Evolutionary conservation across 2,113 vertebrate species (phyloP), one percentile per base, ranked within the genome.

Genomic region (Dasyprocta punctata): DNA sequence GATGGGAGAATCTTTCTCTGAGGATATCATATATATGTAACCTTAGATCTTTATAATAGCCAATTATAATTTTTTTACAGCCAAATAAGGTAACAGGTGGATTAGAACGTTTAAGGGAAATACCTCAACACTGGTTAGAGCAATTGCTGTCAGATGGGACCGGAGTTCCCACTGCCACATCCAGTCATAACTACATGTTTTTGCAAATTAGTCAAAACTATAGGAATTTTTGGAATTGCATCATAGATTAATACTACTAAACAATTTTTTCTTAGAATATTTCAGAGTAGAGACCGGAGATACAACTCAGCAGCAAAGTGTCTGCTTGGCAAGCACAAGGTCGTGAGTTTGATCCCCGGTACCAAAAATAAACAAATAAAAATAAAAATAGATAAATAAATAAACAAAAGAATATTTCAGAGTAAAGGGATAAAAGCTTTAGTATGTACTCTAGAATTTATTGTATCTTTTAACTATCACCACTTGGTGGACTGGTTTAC

Each of bases 21-120:
- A 94, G 95, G 96, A 81, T 85, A 89, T 86, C 78, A 81, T 87
- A 54, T 14, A 33, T 22, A 60, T 96, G 94, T 54, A 56, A 89
- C 67, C 95, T 95, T 58, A 52, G 92, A 84, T 47, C 71, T 14
- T 88, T 88, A 67, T 87, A 75, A 80, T 58, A 81, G 69, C 26
- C 60, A 89, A 93, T 86, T 96, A 92, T 61, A 97, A 52, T 54
- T 97, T 75, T 89, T 89, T 90, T 71, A 86, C 52, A 95, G 78
- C 17, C 94, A 75, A 17, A 7, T 91, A 60, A 82, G 12, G 82
- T 97, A 93, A 85, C 82, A 96, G 61, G 75, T 61, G 38, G 73
- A 33, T 38, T 92, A 56, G 67, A 86, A 61, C 41, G 89, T 54
- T 69, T 49, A 89, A 86, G 67, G 30, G 81, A 97, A 92, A 69